Conservation (phyloP, 2,113 vertebrate genomes). For the Sakesphorus luctuosus region DNA sequence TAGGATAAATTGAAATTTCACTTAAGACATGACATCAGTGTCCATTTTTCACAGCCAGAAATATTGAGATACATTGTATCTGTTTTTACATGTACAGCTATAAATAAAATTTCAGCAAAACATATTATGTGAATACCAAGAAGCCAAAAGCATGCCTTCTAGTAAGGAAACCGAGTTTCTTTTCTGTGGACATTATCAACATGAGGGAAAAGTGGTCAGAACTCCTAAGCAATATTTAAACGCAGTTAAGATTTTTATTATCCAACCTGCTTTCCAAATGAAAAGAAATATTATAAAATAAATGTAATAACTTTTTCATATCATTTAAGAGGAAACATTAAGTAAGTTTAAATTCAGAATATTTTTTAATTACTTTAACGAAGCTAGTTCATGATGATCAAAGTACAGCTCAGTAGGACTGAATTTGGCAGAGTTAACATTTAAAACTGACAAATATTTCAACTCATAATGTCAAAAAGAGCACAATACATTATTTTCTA, state of each 20-base stretch:
- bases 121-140: neutral
- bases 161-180: neutral
- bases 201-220: neutral
- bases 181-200: neutral
- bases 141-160: neutral
- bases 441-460: neutral
- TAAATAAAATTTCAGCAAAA: neutral
- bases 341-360: neutral
- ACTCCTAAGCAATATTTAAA: neutral
- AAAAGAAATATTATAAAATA: neutral
- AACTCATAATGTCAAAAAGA: neutral
- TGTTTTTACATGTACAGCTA: neutral
- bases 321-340: neutral
- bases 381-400: neutral
- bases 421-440: neutral
- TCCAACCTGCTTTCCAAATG: neutral
- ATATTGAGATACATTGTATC: neutral
- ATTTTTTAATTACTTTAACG: neutral
- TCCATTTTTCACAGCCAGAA: neutral
- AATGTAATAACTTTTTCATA: neutral
- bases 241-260: neutral
- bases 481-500: neutral
- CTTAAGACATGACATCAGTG: neutral
- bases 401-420: neutral
- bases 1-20: neutral